A percentile compares a stretch with the other conserved stretches of the same genome.
These are phyloP conservation scores for Uloborus diversus DNA, from an alignment of 1,140 invertebrate species.

Conservation along the genomic window DNA sequence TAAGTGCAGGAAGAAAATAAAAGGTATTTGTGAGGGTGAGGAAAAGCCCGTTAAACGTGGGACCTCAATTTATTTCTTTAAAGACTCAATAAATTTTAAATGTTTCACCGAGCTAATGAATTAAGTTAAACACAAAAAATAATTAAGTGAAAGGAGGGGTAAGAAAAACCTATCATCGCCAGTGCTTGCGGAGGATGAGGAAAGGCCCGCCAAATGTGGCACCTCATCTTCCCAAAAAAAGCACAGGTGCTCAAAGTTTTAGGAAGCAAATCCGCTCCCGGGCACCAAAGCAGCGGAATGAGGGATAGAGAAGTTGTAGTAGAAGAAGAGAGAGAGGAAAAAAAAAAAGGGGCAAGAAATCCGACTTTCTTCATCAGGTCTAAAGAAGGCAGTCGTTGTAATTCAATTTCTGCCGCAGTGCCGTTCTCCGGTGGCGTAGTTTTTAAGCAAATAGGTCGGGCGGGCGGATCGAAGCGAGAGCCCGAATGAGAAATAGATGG, in stretches of 20 bases:
- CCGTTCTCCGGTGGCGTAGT: conserved; percentile 48
- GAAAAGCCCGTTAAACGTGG: no score
- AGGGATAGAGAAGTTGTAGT: not conserved
- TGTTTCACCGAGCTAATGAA: no score
- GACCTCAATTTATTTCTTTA: no score
- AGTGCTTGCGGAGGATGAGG: no score
- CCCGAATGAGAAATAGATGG: conserved; percentile 39
- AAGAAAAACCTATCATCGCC: no score
- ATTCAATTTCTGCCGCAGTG: conserved; percentile 52
- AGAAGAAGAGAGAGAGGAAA: not conserved
- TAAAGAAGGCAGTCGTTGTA: conserved; percentile 48
- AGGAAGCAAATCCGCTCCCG: conserved; percentile 38
- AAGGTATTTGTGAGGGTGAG: no score
- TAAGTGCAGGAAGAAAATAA: no score
- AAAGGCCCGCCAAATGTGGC: conserved; percentile 43
- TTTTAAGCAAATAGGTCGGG: conserved; percentile 54
- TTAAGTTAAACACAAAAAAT: no score
- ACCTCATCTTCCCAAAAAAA: not conserved
- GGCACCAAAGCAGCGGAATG: not conserved
- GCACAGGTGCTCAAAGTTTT: conserved; percentile 32
- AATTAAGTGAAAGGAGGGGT: no score
- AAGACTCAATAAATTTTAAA: no score
- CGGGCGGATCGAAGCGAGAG: conserved; percentile 41
- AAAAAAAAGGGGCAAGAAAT: not conserved
- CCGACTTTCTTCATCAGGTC: conserved; percentile 52